Conservation (phyloP, 2,113 vertebrate species). For the Neopipo cinnamomea region DNA sequence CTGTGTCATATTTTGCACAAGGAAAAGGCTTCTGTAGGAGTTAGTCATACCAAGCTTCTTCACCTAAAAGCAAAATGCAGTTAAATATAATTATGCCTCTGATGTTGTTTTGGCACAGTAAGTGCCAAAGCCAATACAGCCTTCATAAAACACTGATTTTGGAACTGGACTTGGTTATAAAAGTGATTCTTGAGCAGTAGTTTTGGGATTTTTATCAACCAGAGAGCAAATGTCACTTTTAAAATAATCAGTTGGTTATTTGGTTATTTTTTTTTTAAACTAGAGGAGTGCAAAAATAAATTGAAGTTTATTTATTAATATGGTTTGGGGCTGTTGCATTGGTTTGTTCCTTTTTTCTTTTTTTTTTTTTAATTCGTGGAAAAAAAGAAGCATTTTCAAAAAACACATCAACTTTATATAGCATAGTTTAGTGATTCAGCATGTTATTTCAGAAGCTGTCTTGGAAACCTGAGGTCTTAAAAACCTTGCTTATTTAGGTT, state of each 20-base stretch:
- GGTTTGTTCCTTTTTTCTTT: too few species aligned
- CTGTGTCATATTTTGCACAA: background rate
- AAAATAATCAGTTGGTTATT: background rate
- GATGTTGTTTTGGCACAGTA: background rate
- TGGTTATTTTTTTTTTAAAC: background rate
- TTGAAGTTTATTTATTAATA: background rate
- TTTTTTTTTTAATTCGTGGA: background rate
- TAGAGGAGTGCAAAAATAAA: background rate
- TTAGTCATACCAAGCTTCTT: background rate
- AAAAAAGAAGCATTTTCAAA: background rate
- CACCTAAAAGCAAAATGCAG: conserved; percentile 1
- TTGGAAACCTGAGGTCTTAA: background rate
- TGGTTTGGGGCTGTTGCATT: background rate
- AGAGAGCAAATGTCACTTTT: background rate
- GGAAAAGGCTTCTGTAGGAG: background rate
- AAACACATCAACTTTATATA: background rate
- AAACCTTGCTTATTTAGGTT: background rate
- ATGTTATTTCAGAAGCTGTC: background rate
- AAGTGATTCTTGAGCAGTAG: background rate
- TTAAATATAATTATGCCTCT: background rate
- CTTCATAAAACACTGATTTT: background rate
- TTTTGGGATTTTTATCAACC: background rate
- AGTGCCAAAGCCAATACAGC: background rate
- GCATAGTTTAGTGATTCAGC: background rate
- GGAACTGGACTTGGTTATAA: background rate